These are phyloP conservation scores for Papilio demoleus DNA, from an alignment of 2,888 invertebrate genomes.

Conservation along the genomic window DNA sequence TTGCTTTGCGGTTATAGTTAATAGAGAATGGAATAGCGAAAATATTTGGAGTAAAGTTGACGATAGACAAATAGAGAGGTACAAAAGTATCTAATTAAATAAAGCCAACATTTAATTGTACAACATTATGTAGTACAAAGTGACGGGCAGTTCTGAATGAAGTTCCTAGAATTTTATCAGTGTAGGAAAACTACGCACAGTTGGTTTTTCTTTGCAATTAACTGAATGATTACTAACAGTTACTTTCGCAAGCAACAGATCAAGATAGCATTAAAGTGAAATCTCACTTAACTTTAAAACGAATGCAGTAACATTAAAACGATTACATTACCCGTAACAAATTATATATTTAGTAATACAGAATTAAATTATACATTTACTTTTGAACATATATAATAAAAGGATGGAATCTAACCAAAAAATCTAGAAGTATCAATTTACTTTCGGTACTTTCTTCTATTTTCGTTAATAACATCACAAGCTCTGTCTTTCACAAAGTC, in stretches of 20 bases:
- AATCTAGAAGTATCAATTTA: not conserved
- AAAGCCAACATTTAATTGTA: not conserved
- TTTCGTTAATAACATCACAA: not conserved
- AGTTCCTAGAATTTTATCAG: constrained; percentile 16
- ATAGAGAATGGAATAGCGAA: no score
- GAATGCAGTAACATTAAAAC: not conserved
- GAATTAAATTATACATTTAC: not conserved
- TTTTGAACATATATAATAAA: not conserved
- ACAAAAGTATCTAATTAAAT: not conserved
- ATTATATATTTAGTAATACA: not conserved
- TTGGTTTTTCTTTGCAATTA: constrained; percentile 32
- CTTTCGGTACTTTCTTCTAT: not conserved
- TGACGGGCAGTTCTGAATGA: not conserved
- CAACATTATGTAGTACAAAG: not conserved
- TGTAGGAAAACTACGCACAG: constrained; percentile 29
- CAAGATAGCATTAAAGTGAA: constrained; percentile 19
- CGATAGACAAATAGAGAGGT: not conserved
- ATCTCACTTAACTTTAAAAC: not conserved
- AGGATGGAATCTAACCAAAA: not conserved
- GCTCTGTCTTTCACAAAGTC: not conserved
- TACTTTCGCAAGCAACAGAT: constrained; percentile 18
- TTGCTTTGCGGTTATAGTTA: constrained; percentile 29
- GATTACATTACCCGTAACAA: not conserved
- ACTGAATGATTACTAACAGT: constrained; percentile 12
- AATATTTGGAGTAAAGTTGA: not conserved